Evolutionary conservation across 23 tunicate genomes (phyloP).

Genomic region (Pegea sp.): DNA sequence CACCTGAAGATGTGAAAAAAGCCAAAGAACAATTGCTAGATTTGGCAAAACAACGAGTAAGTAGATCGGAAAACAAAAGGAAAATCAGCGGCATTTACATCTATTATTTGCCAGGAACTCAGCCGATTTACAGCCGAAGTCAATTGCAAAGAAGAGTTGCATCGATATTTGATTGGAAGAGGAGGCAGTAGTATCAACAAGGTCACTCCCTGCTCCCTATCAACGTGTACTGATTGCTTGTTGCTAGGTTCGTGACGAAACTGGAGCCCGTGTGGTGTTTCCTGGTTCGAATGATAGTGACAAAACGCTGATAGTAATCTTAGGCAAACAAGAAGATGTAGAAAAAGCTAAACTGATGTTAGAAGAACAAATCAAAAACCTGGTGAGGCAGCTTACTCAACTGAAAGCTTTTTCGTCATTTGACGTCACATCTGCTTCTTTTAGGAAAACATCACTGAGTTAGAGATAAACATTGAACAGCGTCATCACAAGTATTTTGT

Average conservation of each 20-base stretch:
- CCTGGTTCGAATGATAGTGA: conserved; percentile 52
- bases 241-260: conserved; percentile 64
- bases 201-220: conserved; percentile 4
- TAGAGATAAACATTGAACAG: conserved; percentile 55
- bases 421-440: not conserved
- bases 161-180: conserved; percentile 79
- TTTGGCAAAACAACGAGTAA: conserved; percentile 51
- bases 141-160: conserved; percentile 66
- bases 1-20: conserved; percentile 39
- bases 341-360: conserved; percentile 43
- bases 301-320: conserved; percentile 50
- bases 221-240: not conserved
- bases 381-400: conserved; percentile 15
- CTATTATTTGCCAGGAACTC: conserved; percentile 56
- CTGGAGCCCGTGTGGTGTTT: conserved; percentile 83
- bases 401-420: not conserved
- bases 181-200: conserved; percentile 43
- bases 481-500: conserved; percentile 81
- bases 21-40: conserved; percentile 63
- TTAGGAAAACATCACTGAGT: conserved; percentile 67
- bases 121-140: conserved; percentile 56
- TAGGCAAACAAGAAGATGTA: conserved; percentile 74
- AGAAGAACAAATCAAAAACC: conserved; percentile 18
- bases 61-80: no score
- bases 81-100: no score